phyloP scores from a whole-genome alignment of 2,797 vertebrate species.

The Pseudochirops corinnae region DNA sequence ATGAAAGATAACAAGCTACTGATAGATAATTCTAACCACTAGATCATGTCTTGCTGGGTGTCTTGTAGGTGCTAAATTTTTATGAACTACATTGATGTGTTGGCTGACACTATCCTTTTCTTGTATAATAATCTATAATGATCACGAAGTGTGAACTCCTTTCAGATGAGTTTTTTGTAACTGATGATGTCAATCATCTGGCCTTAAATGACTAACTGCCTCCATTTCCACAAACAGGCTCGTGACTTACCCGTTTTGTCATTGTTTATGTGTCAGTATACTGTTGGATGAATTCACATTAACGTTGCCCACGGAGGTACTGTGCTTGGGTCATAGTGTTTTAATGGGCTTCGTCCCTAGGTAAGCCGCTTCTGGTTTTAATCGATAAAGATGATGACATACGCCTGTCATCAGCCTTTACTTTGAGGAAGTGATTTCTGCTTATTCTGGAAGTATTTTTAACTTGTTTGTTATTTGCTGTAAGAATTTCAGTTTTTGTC shows the following conservation, averaged over 20 bases:
- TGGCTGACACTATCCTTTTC: neutral
- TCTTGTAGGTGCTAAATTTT: neutral
- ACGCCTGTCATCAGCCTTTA: neutral
- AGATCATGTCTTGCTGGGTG: neutral
- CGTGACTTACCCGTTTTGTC: neutral
- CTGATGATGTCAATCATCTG: neutral
- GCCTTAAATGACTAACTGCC: neutral
- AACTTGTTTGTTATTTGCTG: neutral
- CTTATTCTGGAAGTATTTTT: neutral
- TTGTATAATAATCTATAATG: neutral
- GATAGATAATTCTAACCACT: neutral
- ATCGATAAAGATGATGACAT: neutral
- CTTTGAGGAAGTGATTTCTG: neutral
- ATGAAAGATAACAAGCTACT: neutral
- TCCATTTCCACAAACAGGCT: neutral
- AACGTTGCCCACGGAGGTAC: neutral
- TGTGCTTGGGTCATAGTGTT: neutral
- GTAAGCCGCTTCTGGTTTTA: neutral
- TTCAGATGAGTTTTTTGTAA: neutral
- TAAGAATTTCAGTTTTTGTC: neutral
- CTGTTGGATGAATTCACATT: neutral
- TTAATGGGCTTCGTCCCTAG: neutral
- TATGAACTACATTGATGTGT: neutral
- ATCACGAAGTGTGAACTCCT: neutral
- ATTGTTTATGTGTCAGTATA: neutral